Base-by-base conservation (phyloP, 2,888 invertebrate genomes). In the Atethmia centrago region DNA sequence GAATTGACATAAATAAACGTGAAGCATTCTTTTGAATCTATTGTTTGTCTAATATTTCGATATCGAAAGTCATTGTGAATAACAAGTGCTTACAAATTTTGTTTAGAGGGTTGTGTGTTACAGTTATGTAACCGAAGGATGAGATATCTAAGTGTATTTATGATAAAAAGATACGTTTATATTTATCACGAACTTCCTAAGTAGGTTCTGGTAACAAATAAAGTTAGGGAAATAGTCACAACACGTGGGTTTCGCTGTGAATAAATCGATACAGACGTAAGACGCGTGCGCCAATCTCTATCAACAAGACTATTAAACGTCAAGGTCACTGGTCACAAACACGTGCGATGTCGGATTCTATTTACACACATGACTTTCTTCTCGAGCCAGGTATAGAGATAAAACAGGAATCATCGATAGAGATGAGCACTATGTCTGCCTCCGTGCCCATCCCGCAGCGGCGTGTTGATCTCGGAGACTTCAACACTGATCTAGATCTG, bases 391-490 rank as follows among this genome's bases (percentile, higher is more conserved):
- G 96, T 88, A 94, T 97, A 84, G 96, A 97, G 87, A 97, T 97
- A 85, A 97, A 97, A 92, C 97, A 97, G 91, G 97, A 97, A 92
- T 96, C 97, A 58, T 90, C 94, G 8, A 95, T 93, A 83, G 97
- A 97, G 80, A 82, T 94, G 72, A 92, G 93, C 55, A 88, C 92
- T 40, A 94, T 96, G 94, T 94, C 97, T 51, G 97, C 97, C 61
- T 97, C 97, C 77, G 97, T 97, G 86, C 97, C 97, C 25, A 97
- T 97, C 77, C 97, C 97, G 40, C 95, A 96, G 78, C 94, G 97
- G 53, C 96, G 96, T 79, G 84, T 90, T 61, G 95, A 95, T 77
- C 87, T 93, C 49, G 93, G 94, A 1, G 97, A 97, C 88, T 97
- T 97, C 88, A 96, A 93, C 79, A 92, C 96, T 49, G 97, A 97